These are phyloP conservation scores for Axea sp. DNA, from an alignment of 2,888 invertebrate species.

Conservation along the genomic window DNA sequence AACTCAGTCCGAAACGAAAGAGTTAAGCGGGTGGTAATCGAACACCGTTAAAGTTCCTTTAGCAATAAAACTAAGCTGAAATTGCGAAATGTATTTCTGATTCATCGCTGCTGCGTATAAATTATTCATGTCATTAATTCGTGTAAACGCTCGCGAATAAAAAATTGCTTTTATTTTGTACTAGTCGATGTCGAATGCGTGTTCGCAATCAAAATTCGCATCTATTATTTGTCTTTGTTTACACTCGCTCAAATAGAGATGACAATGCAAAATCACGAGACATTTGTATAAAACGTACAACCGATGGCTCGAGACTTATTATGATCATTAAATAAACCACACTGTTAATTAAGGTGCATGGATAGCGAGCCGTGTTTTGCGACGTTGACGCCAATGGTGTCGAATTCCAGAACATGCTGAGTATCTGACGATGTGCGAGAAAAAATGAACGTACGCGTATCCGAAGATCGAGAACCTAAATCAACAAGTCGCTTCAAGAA, in stretches of 20 bases:
- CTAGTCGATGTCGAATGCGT: background rate
- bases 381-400: constrained; percentile 49
- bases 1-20: too few species aligned
- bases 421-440: constrained; percentile 48
- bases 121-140: constrained; percentile 18
- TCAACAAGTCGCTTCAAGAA: constrained; percentile 65
- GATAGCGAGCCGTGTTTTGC: constrained; percentile 45
- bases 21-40: background rate
- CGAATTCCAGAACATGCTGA: constrained; percentile 55
- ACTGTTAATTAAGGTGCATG: constrained; percentile 53
- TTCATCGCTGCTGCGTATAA: constrained; percentile 5
- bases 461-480: constrained; percentile 66
- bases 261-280: constrained; percentile 26
- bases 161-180: constrained; percentile 11
- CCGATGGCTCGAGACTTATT: constrained; percentile 36
- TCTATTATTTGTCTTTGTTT: constrained; percentile 20
- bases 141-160: constrained; percentile 2
- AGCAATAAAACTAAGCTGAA: too few species aligned
- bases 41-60: background rate
- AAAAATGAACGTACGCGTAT: constrained; percentile 58
- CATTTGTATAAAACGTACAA: constrained; percentile 37
- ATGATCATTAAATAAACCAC: constrained; percentile 66
- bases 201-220: constrained; percentile 16
- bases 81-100: background rate
- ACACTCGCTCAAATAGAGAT: constrained; percentile 6